These are phyloP conservation scores for Ceratina australensis DNA, from an alignment of 1,140 invertebrate species.

Conservation along the genomic window DNA sequence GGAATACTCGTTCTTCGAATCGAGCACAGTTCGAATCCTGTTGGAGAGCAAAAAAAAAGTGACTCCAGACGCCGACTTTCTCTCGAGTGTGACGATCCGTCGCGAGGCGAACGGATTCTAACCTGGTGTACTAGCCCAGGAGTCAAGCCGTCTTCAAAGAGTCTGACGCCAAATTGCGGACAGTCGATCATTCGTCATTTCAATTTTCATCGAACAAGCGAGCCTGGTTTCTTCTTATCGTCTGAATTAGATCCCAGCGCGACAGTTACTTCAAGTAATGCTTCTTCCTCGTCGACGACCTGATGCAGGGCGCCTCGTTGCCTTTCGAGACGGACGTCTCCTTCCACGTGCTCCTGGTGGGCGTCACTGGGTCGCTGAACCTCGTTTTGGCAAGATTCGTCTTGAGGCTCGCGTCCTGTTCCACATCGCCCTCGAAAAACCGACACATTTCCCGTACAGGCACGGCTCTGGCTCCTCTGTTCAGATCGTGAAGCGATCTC, in stretches of 20 bases:
- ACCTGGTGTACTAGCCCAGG: too few species aligned
- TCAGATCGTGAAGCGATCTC: slow-evolving; percentile 82
- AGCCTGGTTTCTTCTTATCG: background rate
- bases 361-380: slow-evolving; percentile 49
- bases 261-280: slow-evolving; percentile 62
- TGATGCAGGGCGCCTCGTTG: slow-evolving; percentile 62
- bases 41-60: slow-evolving; percentile 38
- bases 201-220: too few species aligned
- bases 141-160: background rate
- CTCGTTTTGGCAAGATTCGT: slow-evolving; percentile 44
- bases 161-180: background rate
- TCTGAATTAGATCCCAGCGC: background rate
- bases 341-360: slow-evolving; percentile 53
- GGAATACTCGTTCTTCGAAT: slow-evolving; percentile 34
- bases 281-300: slow-evolving; percentile 65
- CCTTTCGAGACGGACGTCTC: slow-evolving; percentile 40
- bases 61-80: slow-evolving; percentile 51
- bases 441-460: slow-evolving; percentile 82
- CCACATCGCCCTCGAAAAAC: slow-evolving; percentile 80
- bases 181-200: too few species aligned
- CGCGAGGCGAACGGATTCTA: slow-evolving; percentile 15
- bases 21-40: slow-evolving; percentile 49
- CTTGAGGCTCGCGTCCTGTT: slow-evolving; percentile 44
- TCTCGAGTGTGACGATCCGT: slow-evolving; percentile 58
- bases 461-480: slow-evolving; percentile 73